phyloP scores from a whole-genome alignment of 2,797 vertebrate species.

The Hybognathus amarus region DNA sequence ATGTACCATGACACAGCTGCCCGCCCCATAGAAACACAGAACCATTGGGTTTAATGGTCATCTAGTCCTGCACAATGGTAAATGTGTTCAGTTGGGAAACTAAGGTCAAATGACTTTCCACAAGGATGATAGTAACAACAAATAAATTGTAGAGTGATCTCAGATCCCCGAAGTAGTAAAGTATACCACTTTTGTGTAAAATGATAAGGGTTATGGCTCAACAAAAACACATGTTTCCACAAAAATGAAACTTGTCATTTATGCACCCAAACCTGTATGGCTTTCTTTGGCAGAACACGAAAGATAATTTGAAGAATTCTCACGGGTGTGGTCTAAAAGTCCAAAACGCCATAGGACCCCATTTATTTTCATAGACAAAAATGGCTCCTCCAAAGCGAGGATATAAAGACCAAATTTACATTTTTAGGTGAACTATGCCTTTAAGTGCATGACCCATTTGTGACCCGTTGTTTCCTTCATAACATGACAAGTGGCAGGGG shows the following conservation, averaged over 20 bases:
- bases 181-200: neutral
- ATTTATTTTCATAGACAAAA: too few species aligned
- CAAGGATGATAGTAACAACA: neutral
- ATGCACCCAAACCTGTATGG: neutral
- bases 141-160: neutral
- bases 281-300: neutral
- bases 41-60: slow-evolving; percentile 7
- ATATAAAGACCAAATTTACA: neutral
- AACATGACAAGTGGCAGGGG: slow-evolving; percentile 31
- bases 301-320: neutral
- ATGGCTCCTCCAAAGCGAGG: neutral
- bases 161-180: neutral
- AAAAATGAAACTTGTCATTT: neutral
- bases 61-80: neutral
- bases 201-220: neutral
- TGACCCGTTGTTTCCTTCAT: slow-evolving; percentile 43
- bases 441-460: slow-evolving; percentile 23
- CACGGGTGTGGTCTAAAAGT: neutral
- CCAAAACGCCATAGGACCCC: neutral
- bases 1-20: slow-evolving; percentile 5
- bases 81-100: neutral
- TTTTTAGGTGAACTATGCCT: neutral
- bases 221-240: neutral
- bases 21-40: neutral
- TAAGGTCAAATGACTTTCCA: neutral